phyloP scores from a whole-genome alignment of 2,113 vertebrate species.

The Lophura nycthemera region DNA sequence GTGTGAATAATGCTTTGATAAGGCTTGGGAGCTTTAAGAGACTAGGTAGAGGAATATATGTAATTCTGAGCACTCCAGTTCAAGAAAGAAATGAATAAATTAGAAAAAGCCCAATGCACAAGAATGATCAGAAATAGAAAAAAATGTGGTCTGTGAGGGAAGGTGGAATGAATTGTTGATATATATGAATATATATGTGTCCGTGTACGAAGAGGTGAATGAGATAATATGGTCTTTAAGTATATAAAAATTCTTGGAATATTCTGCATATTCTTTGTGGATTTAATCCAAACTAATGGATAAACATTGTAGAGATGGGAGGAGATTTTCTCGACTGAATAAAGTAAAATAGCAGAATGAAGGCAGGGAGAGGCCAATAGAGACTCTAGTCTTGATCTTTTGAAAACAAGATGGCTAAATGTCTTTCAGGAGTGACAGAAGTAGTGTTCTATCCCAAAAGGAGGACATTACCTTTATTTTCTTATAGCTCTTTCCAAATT shows the following conservation, averaged over 20 bases:
- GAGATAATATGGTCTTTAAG: not conserved
- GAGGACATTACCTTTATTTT: fast-evolving
- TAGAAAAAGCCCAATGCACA: not conserved
- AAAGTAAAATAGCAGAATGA: not conserved
- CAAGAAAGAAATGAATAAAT: not conserved
- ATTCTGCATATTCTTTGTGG: not conserved
- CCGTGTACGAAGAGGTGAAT: not conserved
- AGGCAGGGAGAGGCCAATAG: fast-evolving
- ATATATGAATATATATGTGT: fast-evolving
- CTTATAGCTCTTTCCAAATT: not conserved
- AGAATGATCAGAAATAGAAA: not conserved
- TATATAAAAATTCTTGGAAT: not conserved
- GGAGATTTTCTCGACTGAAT: not conserved
- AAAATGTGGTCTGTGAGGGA: not conserved
- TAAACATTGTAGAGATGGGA: not conserved
- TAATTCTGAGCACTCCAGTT: not conserved
- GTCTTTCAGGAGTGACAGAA: not conserved
- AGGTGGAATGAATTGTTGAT: fast-evolving
- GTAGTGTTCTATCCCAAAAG: not conserved
- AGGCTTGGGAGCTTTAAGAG: not conserved
- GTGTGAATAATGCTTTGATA: not conserved
- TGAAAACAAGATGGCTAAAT: not conserved
- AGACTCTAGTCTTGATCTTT: not conserved
- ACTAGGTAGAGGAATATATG: not conserved
- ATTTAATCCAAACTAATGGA: not conserved